phyloP scores from a whole-genome alignment of 2,113 vertebrate species.

The Herpetotheres cachinnans region DNA sequence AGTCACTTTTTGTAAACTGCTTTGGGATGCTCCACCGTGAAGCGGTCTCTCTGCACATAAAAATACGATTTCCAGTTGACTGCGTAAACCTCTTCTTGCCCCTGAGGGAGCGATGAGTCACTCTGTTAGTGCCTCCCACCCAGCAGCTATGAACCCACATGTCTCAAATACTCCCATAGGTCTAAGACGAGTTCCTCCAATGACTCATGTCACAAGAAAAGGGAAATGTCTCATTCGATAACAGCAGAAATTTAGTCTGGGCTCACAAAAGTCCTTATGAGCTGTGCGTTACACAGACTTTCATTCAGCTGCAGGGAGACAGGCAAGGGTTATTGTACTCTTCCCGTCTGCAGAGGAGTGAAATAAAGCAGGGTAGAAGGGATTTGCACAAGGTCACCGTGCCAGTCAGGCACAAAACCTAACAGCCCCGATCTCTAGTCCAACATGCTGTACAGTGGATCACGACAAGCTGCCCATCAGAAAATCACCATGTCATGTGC shows the following conservation, averaged over 20 bases:
- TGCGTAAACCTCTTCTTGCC: background rate
- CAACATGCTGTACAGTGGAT: background rate
- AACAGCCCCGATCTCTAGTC: accelerated
- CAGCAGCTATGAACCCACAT: background rate
- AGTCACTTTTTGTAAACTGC: background rate
- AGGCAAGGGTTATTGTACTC: background rate
- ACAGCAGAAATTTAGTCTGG: background rate
- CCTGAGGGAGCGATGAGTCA: background rate
- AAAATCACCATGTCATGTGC: background rate
- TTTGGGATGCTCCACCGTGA: background rate
- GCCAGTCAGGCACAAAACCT: accelerated
- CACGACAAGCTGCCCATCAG: background rate
- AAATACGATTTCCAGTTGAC: background rate
- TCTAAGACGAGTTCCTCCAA: background rate
- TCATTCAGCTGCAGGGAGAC: background rate
- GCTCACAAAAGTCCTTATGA: background rate
- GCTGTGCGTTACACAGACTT: background rate
- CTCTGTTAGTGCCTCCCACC: background rate
- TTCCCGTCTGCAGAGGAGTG: background rate
- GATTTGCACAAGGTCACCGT: background rate
- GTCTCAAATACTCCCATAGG: background rate
- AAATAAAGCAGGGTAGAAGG: background rate
- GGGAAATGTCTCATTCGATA: background rate
- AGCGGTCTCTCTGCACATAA: background rate
- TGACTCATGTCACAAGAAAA: background rate